Base-by-base conservation (phyloP, 2,888 invertebrate species). In the Thysanoteuthis rhombus region DNA sequence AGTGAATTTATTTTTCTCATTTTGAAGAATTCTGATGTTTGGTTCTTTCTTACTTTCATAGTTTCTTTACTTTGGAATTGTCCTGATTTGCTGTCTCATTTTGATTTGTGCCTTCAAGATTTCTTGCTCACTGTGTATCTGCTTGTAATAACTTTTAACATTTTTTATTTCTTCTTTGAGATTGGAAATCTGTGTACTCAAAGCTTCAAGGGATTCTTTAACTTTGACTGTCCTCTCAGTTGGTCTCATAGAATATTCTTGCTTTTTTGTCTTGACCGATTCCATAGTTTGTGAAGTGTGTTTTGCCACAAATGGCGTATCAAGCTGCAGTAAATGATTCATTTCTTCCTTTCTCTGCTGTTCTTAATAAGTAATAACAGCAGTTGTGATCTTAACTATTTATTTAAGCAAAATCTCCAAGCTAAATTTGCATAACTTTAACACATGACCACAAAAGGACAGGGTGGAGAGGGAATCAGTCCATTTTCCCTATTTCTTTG, bases 141-240 rank as follows among this genome's bases (percentile, higher is more conserved):
- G 75, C 12, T 75, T 75, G 36, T n/a, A 75, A 75, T n/a, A 16
- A 16, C 16, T 75, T 75, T 75, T 75, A n/a, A 75, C 75, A n/a
- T 16, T 16, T 75, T n/a, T 75, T n/a, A 75, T 75, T n/a, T 75
- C 36, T 42, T 42, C 10, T 42, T 45, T 45, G 16, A 47, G 36
- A 75, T 36, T 93, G 22, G 39, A 42, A 90, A 89, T 92, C 19
- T 91, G 38, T 93, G 47, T 93, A 92, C 52, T 28, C 39, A 90
- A 89, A 6, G n/a, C 38, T 89, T 91, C 22, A 32, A 32, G 91
- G 19, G 19, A 10, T 32, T 47, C 25, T n/a, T 91, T 92, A n/a
- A 92, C 45, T 39, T 92, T 92, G 19, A 25, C n/a, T 28, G 45
- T 45, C n/a, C n/a, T n/a, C n/a, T 47, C 45, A n/a, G 42, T n/a